A percentile compares a stretch with the other conserved stretches of the same genome.
Evolutionary conservation across 2,888 invertebrate species (phyloP).

Genomic region (Drosophila neoperkinsi): DNA sequence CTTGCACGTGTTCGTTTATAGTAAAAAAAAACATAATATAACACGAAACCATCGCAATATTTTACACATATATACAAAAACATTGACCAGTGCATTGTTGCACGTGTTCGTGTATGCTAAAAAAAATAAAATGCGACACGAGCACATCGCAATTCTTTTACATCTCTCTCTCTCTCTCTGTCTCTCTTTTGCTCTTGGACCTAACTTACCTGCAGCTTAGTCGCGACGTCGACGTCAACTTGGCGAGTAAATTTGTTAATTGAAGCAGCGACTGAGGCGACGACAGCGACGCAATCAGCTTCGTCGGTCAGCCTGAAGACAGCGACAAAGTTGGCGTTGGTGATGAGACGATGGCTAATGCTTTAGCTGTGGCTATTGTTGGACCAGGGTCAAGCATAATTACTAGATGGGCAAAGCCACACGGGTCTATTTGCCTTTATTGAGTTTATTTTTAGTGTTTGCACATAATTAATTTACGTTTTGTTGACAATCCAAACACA

Average conservation of each 20-base stretch:
- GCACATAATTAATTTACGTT: conserved; percentile 67
- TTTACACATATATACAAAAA: neutral
- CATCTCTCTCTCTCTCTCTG: neutral
- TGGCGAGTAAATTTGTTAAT: conserved; percentile 63
- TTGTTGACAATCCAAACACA: conserved; percentile 60
- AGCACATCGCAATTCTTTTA: conserved; percentile 10
- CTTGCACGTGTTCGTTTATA: neutral
- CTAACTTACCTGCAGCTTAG: conserved; percentile 64
- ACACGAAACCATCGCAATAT: neutral
- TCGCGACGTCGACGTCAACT: conserved; percentile 49
- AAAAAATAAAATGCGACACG: neutral
- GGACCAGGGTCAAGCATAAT: conserved; percentile 82
- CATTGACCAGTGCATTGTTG: neutral
- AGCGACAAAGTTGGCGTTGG: conserved; percentile 49
- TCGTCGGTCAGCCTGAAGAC: conserved; percentile 60
- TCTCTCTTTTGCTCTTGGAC: conserved; percentile 5
- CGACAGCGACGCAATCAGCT: conserved; percentile 24
- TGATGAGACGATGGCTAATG: conserved; percentile 38
- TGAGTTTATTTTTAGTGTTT: conserved; percentile 72
- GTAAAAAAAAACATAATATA: neutral
- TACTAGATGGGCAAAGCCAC: conserved; percentile 53
- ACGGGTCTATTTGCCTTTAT: conserved; percentile 37
- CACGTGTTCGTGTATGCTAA: neutral
- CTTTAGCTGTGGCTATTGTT: conserved; percentile 64
- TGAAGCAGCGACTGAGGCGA: conserved; percentile 46